A percentile compares a stretch with the other conserved stretches of the same genome.
Conservation (phyloP, 1,140 invertebrate genomes). For the Ceratosolen solmsi region DNA sequence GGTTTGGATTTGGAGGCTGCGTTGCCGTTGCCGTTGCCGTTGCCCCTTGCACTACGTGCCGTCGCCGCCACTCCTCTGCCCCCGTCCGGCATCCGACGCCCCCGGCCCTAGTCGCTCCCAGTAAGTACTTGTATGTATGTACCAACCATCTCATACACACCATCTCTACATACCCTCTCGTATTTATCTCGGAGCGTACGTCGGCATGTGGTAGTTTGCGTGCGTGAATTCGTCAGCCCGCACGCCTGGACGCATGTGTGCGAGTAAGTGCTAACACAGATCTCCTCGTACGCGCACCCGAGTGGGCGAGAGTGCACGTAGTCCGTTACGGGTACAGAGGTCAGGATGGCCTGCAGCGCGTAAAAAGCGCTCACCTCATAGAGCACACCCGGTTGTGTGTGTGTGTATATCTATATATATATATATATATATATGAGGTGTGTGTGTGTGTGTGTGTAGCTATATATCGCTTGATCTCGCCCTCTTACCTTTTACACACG, state of each 20-base stretch:
- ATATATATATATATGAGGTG: too few species aligned
- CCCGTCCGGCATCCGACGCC: conserved; percentile 46
- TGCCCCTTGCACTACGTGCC: neutral
- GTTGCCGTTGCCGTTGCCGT: neutral
- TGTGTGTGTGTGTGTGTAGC: too few species aligned
- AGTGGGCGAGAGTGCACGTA: neutral
- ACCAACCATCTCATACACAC: conserved; percentile 70
- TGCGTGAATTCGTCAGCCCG: neutral
- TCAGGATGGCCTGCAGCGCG: conserved; percentile 49
- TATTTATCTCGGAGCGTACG: conserved; percentile 57
- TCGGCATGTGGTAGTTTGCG: neutral
- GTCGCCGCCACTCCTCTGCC: neutral
- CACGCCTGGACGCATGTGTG: neutral
- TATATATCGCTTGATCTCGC: too few species aligned
- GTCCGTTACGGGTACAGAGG: conserved; percentile 48
- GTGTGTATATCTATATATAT: too few species aligned
- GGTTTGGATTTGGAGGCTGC: neutral
- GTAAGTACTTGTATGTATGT: conserved; percentile 72
- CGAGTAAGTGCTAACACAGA: neutral
- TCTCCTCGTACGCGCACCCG: neutral
- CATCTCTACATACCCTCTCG: conserved; percentile 65
- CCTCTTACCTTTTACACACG: neutral
- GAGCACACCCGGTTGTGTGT: neutral
- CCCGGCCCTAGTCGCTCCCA: conserved; percentile 70
- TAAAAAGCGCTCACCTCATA: conserved; percentile 21